Percentiles rank a stretch among this genome's conserved stretches.
Conservation (phyloP, 2,113 vertebrate genomes). For the Semicossyphus pulcher region DNA sequence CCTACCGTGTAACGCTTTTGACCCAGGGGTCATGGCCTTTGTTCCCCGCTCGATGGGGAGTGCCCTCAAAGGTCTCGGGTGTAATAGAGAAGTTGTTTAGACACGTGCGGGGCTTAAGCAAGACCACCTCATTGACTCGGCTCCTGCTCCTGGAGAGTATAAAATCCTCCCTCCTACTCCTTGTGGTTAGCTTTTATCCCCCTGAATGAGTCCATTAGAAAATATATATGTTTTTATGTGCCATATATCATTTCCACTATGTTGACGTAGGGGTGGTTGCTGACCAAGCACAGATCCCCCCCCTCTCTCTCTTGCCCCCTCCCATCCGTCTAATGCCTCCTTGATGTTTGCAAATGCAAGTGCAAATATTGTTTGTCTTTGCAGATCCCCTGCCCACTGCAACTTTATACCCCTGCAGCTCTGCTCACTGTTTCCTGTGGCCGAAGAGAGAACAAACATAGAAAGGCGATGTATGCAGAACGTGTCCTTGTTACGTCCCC, state of each 20-base stretch:
- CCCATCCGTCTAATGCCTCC: constrained; percentile 25
- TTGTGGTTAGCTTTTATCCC: constrained; percentile 45
- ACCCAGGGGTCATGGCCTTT: constrained; percentile 91
- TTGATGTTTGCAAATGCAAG: constrained; percentile 52
- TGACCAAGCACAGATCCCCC: constrained; percentile 49
- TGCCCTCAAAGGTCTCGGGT: constrained; percentile 88
- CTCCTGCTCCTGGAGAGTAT: constrained; percentile 48
- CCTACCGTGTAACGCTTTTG: constrained; percentile 90
- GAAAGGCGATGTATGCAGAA: constrained; percentile 1
- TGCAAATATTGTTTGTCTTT: constrained; percentile 60
- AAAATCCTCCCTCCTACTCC: constrained; percentile 6
- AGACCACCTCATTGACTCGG: constrained; percentile 70
- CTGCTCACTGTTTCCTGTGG: constrained; percentile 34
- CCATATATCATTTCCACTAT: constrained; percentile 26
- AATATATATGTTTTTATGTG: constrained; percentile 34
- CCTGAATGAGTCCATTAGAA: constrained; percentile 41
- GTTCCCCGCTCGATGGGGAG: constrained; percentile 88
- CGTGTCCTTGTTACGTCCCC: constrained; percentile 18
- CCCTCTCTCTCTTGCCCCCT: not conserved
- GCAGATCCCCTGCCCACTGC: constrained; percentile 41
- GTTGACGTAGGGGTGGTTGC: constrained; percentile 54
- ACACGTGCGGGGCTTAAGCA: constrained; percentile 86
- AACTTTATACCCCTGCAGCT: constrained; percentile 26
- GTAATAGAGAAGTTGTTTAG: constrained; percentile 92
- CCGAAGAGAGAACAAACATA: not conserved